Conservation (phyloP, 2,888 invertebrate genomes). For the Augiades crinisus region DNA sequence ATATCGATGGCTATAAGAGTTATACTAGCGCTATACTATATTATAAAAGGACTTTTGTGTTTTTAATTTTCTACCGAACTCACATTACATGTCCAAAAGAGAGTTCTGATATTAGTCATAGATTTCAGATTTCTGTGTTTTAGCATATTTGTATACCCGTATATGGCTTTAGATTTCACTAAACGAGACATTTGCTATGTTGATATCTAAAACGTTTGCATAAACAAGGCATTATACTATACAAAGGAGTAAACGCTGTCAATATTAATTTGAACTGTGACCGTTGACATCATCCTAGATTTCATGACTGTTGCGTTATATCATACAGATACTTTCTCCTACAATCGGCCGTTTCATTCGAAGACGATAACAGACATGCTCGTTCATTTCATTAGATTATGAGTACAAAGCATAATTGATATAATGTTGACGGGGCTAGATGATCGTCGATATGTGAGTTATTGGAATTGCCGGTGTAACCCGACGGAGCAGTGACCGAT, state of each 20-base stretch:
- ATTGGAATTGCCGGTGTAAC: slow-evolving; percentile 35
- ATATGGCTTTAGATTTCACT: background rate
- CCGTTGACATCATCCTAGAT: slow-evolving; percentile 22
- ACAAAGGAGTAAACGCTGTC: background rate
- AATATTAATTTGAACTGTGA: slow-evolving; percentile 1
- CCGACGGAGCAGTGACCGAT: slow-evolving; percentile 47
- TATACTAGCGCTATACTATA: no score
- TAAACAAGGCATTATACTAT: background rate
- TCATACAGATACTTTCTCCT: slow-evolving; percentile 5
- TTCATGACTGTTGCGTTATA: slow-evolving; percentile 6
- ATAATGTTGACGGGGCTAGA: slow-evolving; percentile 4
- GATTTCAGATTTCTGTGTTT: no score
- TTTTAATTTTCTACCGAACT: no score
- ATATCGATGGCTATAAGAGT: no score
- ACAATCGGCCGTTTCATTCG: slow-evolving; percentile 20
- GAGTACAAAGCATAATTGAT: slow-evolving; percentile 12
- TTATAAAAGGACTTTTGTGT: no score
- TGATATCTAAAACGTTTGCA: background rate
- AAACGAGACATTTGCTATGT: background rate
- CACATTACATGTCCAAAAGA: no score
- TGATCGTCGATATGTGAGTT: slow-evolving; percentile 7
- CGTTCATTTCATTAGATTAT: slow-evolving; percentile 5
- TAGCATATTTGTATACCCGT: background rate
- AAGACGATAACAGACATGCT: background rate
- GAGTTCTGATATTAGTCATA: no score